phyloP scores from a whole-genome alignment of 2,113 vertebrate species.

The Scortum barcoo region DNA sequence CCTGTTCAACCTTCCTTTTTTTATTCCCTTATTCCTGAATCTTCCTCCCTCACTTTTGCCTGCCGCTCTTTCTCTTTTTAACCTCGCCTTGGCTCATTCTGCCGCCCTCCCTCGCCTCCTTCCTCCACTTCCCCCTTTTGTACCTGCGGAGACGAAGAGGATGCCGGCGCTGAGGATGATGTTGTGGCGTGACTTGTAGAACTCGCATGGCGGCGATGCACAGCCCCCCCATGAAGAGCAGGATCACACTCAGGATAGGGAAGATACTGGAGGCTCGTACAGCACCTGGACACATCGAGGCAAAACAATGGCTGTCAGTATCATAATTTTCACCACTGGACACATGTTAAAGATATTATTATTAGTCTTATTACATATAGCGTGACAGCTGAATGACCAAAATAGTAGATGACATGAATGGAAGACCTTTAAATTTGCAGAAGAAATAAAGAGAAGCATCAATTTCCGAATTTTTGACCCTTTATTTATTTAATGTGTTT shows the following conservation, averaged over 20 bases:
- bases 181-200: constrained; percentile 99
- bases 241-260: constrained; percentile 98
- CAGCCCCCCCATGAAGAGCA: constrained; percentile 99
- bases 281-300: constrained; percentile 85
- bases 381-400: not conserved
- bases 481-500: too few relatives aligned
- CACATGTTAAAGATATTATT: not conserved
- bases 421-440: not conserved
- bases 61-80: constrained; percentile 1
- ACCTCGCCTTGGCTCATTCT: not conserved
- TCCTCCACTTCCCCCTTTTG: not conserved
- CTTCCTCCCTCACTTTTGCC: not conserved
- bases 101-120: not conserved
- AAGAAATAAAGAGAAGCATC: not conserved
- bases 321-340: constrained; percentile 1
- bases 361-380: not conserved
- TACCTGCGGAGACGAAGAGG: constrained; percentile 98
- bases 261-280: constrained; percentile 99
- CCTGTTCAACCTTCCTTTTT: not conserved
- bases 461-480: not conserved
- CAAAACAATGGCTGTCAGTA: not conserved
- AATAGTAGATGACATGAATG: not conserved
- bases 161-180: constrained; percentile 98
- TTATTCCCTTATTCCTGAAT: not conserved
- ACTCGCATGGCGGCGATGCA: constrained; percentile 99